Conservation (phyloP, 2,888 invertebrate genomes). For the Bombyx huttoni region DNA sequence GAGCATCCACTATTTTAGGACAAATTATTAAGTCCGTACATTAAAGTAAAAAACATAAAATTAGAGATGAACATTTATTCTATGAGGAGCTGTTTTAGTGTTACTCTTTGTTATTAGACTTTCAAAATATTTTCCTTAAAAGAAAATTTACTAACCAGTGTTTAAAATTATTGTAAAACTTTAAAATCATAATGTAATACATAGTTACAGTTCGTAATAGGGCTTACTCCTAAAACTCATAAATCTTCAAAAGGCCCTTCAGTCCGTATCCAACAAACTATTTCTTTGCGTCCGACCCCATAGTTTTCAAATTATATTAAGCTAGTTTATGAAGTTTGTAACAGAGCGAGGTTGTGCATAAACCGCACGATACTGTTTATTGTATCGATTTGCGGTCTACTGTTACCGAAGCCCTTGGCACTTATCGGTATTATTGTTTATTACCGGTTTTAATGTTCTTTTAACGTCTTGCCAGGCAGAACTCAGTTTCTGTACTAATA, state of each 20-base stretch:
- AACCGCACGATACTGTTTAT: constrained; percentile 11
- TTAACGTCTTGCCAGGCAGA: too few species aligned
- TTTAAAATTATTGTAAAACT: too few species aligned
- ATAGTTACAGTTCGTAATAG: constrained; percentile 6
- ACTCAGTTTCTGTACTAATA: too few species aligned
- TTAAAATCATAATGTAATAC: too few species aligned
- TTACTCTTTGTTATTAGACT: too few species aligned
- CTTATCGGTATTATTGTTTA: neutral
- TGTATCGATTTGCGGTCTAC: constrained; percentile 1
- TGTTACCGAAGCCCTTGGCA: constrained; percentile 7
- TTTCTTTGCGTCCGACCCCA: constrained; percentile 49
- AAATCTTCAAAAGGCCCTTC: constrained; percentile 13
- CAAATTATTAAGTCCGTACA: constrained; percentile 3
- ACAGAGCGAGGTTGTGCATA: constrained; percentile 16
- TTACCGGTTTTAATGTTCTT: too few species aligned
- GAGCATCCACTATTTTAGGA: neutral
- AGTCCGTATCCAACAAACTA: constrained; percentile 31
- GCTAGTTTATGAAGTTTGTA: constrained; percentile 20
- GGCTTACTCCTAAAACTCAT: constrained; percentile 6
- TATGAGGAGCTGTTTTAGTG: too few species aligned
- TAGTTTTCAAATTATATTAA: constrained; percentile 56
- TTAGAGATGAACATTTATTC: neutral
- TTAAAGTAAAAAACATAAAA: neutral
- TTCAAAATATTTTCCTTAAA: too few species aligned
- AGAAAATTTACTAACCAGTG: too few species aligned